Evolutionary conservation across 2,888 invertebrate species (phyloP).

Genomic region (Coenonympha glycerion): DNA sequence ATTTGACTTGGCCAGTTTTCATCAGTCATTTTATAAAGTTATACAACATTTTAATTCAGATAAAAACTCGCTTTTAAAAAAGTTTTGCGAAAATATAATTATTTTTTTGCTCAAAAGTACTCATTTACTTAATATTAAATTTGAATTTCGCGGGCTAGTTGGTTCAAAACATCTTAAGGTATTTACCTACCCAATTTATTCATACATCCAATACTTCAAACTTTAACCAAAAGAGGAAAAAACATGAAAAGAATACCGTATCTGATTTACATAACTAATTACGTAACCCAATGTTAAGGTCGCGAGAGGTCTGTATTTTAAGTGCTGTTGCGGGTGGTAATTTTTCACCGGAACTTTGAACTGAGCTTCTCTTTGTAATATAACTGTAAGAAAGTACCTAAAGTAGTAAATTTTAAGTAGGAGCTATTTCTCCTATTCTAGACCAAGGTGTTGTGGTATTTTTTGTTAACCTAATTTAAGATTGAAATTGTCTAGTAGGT

Average conservation of each 20-base stretch:
- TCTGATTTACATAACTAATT: slow-evolving; percentile 24
- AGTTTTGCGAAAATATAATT: no score
- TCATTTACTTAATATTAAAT: no score
- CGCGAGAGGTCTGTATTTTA: slow-evolving; percentile 24
- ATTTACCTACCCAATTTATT: no score
- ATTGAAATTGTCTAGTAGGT: neutral
- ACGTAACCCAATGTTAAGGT: slow-evolving; percentile 27
- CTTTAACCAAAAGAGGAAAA: slow-evolving; percentile 1
- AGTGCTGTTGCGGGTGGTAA: slow-evolving; percentile 26
- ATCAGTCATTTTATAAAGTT: no score
- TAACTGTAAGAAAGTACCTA: no score
- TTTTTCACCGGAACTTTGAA: slow-evolving; percentile 26
- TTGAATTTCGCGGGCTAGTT: no score
- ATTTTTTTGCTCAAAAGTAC: no score
- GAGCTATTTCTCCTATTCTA: neutral
- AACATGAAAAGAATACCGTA: slow-evolving; percentile 20
- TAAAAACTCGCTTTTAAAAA: no score
- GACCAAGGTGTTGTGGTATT: neutral
- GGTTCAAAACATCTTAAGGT: no score
- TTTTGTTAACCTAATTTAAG: no score
- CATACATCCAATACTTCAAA: neutral
- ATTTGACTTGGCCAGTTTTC: no score
- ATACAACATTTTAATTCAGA: no score
- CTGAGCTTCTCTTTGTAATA: neutral
- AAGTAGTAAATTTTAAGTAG: neutral